phyloP scores from a whole-genome alignment of 2,113 vertebrate genomes.

The Nycticryphes semicollaris region DNA sequence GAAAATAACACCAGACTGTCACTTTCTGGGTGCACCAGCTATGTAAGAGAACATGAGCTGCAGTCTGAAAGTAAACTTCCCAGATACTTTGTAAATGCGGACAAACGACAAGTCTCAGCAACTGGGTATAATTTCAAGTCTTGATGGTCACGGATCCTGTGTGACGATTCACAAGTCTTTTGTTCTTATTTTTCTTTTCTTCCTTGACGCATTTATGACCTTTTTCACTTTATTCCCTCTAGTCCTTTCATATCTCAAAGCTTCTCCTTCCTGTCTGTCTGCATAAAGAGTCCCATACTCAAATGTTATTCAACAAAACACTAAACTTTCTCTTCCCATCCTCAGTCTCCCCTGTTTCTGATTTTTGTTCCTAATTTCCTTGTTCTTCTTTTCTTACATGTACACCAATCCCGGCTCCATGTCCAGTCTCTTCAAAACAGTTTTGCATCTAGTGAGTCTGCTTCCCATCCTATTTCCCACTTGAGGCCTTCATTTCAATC shows the following conservation, averaged over 20 bases:
- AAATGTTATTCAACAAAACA: neutral
- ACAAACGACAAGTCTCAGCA: neutral
- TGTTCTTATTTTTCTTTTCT: neutral
- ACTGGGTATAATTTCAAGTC: neutral
- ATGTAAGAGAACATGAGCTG: neutral
- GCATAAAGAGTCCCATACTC: neutral
- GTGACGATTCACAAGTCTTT: neutral
- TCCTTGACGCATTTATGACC: neutral
- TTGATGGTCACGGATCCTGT: neutral
- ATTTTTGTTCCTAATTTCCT: neutral
- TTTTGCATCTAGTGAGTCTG: neutral
- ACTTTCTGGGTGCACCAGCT: neutral
- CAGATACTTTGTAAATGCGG: neutral
- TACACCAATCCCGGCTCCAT: neutral
- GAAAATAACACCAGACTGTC: neutral
- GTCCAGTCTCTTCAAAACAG: neutral
- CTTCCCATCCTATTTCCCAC: neutral
- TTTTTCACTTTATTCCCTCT: neutral
- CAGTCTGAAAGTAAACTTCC: neutral
- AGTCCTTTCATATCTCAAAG: neutral
- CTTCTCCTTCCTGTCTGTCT: neutral
- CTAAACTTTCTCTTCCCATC: neutral
- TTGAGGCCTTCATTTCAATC: neutral
- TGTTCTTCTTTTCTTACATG: neutral
- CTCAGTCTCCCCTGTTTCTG: neutral